Base-by-base conservation (phyloP, 2,113 vertebrate genomes). In the Tinamus guttatus region DNA sequence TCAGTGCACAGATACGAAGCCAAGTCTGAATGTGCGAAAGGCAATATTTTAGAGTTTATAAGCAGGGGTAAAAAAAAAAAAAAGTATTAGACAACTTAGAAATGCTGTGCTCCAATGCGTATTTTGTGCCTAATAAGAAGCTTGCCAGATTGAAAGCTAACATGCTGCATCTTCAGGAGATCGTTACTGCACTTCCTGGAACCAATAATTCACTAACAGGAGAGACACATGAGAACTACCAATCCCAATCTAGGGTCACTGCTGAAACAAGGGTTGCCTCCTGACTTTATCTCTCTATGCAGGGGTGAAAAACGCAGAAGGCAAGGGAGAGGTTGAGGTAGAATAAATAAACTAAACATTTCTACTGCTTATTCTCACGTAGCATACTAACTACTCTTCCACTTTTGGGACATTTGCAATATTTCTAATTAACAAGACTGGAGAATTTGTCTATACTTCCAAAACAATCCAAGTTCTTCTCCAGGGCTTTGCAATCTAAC, bases 121-220 rank as follows among this genome's bases (percentile, higher is more conserved):
- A 19, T 64, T 91, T 94, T 80, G 47, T 64, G 38, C 73, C 87
- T 90, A 69, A 84, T 60, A 60, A 85, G 87, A 91, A 80, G 40
- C 18, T 36, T 77, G 49, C 63, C 4, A 5, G 73, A 85, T 14
- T 68, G 68, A n/a, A 83, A 87, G 80, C 56, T 54, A 87, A 87
- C 18, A 32, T 1, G 10, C 8, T 81, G 17, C 68, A 85, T 86
- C 81, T 87, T 79, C 30, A 64, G 27, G 20, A 86, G 74, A 95
- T 82, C 70, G 71, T 67, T 74, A 59, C 65, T 38, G 49, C 80
- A 12, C 34, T 63, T 91, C 56, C 59, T 54, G 85, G 69, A 88
- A 63, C 13, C 73, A 67, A 11, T 0, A 49, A 41, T 59, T 54
- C 83, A 75, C 70, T 91, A 88, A 85, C 34, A 74, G 71, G 36